These are phyloP conservation scores for Octodon degus DNA, from an alignment of 2,113 vertebrate genomes.

Conservation along the genomic window DNA sequence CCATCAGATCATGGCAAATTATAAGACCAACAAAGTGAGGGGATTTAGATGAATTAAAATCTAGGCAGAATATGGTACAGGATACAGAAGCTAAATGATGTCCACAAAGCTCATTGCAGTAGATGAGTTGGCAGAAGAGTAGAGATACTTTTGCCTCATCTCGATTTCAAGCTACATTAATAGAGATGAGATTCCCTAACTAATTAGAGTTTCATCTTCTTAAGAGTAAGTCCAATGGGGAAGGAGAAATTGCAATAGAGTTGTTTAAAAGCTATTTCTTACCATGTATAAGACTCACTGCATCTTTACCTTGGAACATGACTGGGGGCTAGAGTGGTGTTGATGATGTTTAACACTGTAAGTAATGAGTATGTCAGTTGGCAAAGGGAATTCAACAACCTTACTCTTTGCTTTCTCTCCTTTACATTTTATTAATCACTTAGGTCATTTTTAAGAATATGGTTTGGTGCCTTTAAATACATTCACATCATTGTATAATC, in stretches of 20 bases:
- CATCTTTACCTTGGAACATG: slow-evolving; percentile 26
- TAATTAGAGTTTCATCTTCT: neutral
- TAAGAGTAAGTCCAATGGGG: neutral
- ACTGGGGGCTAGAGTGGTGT: neutral
- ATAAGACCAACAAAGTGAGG: neutral
- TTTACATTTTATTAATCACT: neutral
- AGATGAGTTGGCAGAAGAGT: neutral
- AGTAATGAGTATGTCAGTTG: neutral
- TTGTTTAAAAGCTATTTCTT: slow-evolving; percentile 28
- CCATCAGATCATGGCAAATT: neutral
- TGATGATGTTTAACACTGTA: slow-evolving; percentile 19
- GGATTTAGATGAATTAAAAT: neutral
- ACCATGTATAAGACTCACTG: neutral
- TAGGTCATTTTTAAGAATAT: neutral
- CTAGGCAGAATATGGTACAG: neutral
- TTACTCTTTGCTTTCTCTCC: neutral
- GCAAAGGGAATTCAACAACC: neutral
- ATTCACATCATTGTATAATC: neutral
- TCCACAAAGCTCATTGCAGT: neutral
- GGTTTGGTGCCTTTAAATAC: neutral
- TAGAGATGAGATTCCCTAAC: neutral
- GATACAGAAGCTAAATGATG: neutral
- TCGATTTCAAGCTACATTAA: neutral
- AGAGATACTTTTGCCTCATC: neutral
- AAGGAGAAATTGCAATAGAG: neutral